phyloP scores from a whole-genome alignment of 2,113 vertebrate genomes.

The Balaenoptera acutorostrata region DNA sequence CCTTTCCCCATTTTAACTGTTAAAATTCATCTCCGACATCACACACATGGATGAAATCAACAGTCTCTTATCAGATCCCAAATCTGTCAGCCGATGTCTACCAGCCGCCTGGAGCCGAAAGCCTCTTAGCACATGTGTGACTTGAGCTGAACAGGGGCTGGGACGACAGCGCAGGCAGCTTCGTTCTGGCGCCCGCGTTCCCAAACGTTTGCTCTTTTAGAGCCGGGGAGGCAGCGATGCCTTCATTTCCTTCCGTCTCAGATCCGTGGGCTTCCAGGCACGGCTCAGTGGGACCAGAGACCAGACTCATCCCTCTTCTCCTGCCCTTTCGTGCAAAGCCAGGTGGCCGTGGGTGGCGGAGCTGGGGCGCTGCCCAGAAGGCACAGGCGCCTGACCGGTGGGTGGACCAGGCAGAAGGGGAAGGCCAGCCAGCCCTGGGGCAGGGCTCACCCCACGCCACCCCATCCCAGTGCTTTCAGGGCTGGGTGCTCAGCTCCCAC shows the following conservation, averaged over 20 bases:
- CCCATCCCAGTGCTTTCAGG: neutral
- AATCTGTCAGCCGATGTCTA: slow-evolving; percentile 63
- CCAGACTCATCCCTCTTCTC: fast-evolving
- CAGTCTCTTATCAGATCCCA: slow-evolving; percentile 66
- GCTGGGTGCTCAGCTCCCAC: neutral
- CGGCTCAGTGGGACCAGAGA: fast-evolving
- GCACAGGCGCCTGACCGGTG: fast-evolving
- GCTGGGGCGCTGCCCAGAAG: neutral
- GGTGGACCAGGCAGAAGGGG: neutral
- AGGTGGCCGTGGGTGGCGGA: neutral
- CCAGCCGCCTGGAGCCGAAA: slow-evolving; percentile 59
- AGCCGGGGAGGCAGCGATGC: neutral
- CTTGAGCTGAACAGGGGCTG: slow-evolving; percentile 50
- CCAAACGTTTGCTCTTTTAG: slow-evolving; percentile 66
- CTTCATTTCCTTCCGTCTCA: neutral
- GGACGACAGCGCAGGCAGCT: slow-evolving; percentile 32
- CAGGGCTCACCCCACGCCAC: too few species aligned
- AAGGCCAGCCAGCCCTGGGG: neutral
- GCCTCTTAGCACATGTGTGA: slow-evolving; percentile 55
- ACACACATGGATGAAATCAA: slow-evolving; percentile 51
- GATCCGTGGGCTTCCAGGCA: neutral
- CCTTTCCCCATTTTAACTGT: slow-evolving; percentile 59
- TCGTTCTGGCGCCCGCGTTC: neutral
- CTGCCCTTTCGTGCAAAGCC: fast-evolving
- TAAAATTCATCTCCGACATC: slow-evolving; percentile 46